Evolutionary conservation across 2,113 vertebrate genomes (phyloP), one percentile per base, ranked within the genome.

Genomic region (Pedetes capensis): DNA sequence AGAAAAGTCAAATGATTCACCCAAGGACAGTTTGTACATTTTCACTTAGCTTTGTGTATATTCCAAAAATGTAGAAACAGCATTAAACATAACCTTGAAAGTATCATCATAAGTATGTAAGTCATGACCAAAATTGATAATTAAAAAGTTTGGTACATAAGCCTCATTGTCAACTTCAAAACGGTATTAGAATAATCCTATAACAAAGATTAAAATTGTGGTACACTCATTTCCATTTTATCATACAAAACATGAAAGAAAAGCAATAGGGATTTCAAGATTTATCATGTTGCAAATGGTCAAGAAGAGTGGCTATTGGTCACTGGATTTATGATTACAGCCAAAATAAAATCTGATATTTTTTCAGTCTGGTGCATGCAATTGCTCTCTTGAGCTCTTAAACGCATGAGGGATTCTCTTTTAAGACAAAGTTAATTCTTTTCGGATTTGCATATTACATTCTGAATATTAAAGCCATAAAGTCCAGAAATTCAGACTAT

Each of bases 381-480:
- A 32, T 87, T 90, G 59, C 14, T 91, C 17, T 92, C 79, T n/a
- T 68, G 13, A 18, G 55, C 66, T 92, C 90, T 64, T 92, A 88
- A 96, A 23, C 47, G 34, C 1, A 51, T 34, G 90, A 47, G 39
- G 37, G 10, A 63, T 80, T 82, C 29, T 23, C 34, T 37, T 63
- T 29, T 71, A 95, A 97, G 8, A 17, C 22, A 66, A 93, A 89
- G 34, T 12, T 91, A 81, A 95, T 53, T 14, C 47, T 88, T 92
- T 95, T 95, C 79, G 80, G 87, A 93, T 93, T 96, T 76, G 20
- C 94, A 63, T 89, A 89, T 71, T 55, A 92, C 10, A 71, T 83
- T 96, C 80, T 85, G 94, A 71, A 79, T 87, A 94, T 47, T 55
- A 47, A 6, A 79, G 9, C 66, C 59, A 32, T 74, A 51, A 94